phyloP scores from a whole-genome alignment of 2,797 vertebrate genomes.

The Esox masquinongy region DNA sequence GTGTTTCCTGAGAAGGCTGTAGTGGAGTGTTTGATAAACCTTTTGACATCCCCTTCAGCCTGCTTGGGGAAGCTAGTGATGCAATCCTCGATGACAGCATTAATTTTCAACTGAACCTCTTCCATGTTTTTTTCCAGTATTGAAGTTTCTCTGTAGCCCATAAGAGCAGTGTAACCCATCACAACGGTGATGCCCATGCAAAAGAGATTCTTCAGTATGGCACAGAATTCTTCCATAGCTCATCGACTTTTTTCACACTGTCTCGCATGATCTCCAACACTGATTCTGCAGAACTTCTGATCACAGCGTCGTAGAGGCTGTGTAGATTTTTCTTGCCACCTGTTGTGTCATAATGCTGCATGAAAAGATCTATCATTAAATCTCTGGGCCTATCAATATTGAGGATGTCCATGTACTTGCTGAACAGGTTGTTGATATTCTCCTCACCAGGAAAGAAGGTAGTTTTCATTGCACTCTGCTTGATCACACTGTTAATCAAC shows the following conservation, averaged over 20 bases:
- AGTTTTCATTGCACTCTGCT: constrained; percentile 69
- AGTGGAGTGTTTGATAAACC: constrained; percentile 62
- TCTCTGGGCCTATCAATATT: constrained; percentile 26
- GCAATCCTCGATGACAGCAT: constrained; percentile 71
- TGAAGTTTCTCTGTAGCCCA: constrained; percentile 66
- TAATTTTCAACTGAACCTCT: constrained; percentile 69
- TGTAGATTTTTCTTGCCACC: constrained; percentile 60
- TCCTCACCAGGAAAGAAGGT: constrained; percentile 77
- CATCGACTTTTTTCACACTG: constrained; percentile 77
- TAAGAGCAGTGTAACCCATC: constrained; percentile 72
- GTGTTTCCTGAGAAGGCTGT: no score
- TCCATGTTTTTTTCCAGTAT: constrained; percentile 74
- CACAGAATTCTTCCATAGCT: constrained; percentile 74
- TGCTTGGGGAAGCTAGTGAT: constrained; percentile 72
- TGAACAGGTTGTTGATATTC: constrained; percentile 80
- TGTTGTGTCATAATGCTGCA: constrained; percentile 70
- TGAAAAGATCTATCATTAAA: constrained; percentile 46
- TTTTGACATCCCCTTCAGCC: constrained; percentile 64
- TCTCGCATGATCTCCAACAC: constrained; percentile 74
- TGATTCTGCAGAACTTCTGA: constrained; percentile 69
- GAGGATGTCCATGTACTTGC: constrained; percentile 83
- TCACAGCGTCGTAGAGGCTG: constrained; percentile 69
- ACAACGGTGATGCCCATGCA: constrained; percentile 77
- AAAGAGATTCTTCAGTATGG: constrained; percentile 77
- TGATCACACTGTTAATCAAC: constrained; percentile 74